A percentile compares a stretch with the other conserved stretches of the same genome.
These are phyloP conservation scores for Trachelus troglodyta DNA, from an alignment of 2,888 invertebrate genomes.

Conservation along the genomic window DNA sequence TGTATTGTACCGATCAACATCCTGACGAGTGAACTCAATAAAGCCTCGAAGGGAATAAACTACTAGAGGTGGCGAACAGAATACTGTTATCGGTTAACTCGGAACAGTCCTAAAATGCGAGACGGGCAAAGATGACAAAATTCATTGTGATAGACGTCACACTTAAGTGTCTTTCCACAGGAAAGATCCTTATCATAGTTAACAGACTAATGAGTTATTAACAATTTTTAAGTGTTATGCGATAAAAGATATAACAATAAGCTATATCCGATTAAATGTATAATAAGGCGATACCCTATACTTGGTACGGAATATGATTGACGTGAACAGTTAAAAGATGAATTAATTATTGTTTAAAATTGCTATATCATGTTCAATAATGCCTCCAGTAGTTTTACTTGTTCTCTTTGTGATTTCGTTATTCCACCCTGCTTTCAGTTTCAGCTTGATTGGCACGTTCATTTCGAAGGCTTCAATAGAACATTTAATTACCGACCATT, in stretches of 20 bases:
- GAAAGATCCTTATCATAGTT: neutral
- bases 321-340: neutral
- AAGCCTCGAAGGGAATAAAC: neutral
- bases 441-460: conserved; percentile 61
- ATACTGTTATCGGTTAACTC: neutral
- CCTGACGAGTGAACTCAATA: neutral
- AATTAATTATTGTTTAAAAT: neutral
- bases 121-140: neutral
- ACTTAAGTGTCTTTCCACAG: neutral
- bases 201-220: neutral
- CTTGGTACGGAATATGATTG: neutral
- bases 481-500: conserved; percentile 48
- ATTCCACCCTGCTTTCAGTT: conserved; percentile 29
- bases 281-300: neutral
- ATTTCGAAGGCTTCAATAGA: conserved; percentile 57
- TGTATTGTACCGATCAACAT: neutral
- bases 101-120: neutral
- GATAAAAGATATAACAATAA: neutral
- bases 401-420: conserved; percentile 8
- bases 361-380: neutral
- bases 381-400: neutral
- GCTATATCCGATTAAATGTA: neutral
- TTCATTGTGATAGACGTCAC: neutral
- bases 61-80: neutral
- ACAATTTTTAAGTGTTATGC: neutral